A percentile compares a stretch with the other conserved stretches of the same genome.
These are phyloP conservation scores for Oscheius sp. DNA, from an alignment of 2,888 invertebrate species.

Conservation along the genomic window DNA sequence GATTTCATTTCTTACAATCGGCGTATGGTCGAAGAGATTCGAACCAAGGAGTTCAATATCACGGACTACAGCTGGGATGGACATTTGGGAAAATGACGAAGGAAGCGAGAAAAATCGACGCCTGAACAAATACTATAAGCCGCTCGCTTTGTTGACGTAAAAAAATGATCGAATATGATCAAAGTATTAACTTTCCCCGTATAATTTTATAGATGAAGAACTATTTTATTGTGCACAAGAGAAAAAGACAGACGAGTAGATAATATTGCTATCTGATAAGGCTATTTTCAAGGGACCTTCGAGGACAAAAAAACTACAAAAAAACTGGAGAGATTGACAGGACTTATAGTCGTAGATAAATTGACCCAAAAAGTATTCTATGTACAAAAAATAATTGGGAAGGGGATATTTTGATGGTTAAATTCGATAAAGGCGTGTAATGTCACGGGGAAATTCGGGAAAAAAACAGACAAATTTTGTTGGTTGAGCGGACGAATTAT, in stretches of 20 bases:
- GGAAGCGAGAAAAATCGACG: not conserved
- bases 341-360: not conserved
- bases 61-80: constrained; percentile 46
- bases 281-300: constrained; percentile 20
- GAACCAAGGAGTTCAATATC: constrained; percentile 50
- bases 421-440: not conserved
- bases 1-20: constrained; percentile 48
- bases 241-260: too few relatives aligned
- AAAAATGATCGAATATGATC: not conserved
- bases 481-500: not conserved
- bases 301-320: not conserved
- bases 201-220: not conserved
- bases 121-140: not conserved
- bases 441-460: not conserved
- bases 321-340: not conserved
- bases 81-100: constrained; percentile 32
- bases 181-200: not conserved
- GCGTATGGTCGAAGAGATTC: constrained; percentile 57
- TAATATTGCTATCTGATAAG: constrained; percentile 33
- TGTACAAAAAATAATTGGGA: too few relatives aligned
- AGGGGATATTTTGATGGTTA: not conserved
- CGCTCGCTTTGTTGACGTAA: not conserved
- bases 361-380: not conserved
- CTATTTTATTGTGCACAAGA: not conserved
- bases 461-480: not conserved